These are phyloP conservation scores for Heliconius hermathena DNA, from an alignment of 1,140 invertebrate genomes.

Conservation along the genomic window DNA sequence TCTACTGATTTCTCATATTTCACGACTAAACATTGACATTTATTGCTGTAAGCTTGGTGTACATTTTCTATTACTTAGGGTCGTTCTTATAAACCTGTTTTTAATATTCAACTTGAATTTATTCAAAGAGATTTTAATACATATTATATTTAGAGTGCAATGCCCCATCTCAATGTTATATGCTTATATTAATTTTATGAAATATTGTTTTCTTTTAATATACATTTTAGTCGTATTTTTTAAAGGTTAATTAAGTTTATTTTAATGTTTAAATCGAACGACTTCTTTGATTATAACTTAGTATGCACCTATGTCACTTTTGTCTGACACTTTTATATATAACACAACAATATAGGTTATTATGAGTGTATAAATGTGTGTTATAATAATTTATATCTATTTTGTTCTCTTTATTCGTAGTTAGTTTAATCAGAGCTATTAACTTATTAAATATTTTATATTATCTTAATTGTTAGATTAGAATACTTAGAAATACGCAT, in stretches of 20 bases:
- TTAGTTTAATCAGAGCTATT: too few species aligned
- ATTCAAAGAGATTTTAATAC: conserved; percentile 11
- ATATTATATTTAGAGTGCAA: conserved; percentile 9
- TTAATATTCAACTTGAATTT: conserved; percentile 13
- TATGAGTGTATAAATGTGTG: too few species aligned
- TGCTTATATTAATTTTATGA: conserved; percentile 1
- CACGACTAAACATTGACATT: conserved; percentile 9
- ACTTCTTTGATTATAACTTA: neutral
- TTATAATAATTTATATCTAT: too few species aligned
- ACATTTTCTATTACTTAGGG: conserved; percentile 3
- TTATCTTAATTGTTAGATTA: too few species aligned
- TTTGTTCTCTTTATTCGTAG: too few species aligned
- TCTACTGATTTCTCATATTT: conserved; percentile 6
- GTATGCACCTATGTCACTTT: neutral
- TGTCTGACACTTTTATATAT: too few species aligned
- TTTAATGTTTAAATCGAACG: too few species aligned
- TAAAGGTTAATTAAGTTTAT: neutral
- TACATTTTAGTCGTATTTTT: neutral
- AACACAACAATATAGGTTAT: too few species aligned
- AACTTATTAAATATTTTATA: too few species aligned
- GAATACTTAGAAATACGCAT: too few species aligned
- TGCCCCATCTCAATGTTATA: conserved; percentile 6
- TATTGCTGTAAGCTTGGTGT: neutral
- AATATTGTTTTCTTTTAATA: conserved; percentile 8
- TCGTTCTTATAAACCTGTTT: conserved; percentile 6